These are phyloP conservation scores for Enchytraeus crypticus DNA, from an alignment of 2,888 invertebrate species.

Conservation along the genomic window DNA sequence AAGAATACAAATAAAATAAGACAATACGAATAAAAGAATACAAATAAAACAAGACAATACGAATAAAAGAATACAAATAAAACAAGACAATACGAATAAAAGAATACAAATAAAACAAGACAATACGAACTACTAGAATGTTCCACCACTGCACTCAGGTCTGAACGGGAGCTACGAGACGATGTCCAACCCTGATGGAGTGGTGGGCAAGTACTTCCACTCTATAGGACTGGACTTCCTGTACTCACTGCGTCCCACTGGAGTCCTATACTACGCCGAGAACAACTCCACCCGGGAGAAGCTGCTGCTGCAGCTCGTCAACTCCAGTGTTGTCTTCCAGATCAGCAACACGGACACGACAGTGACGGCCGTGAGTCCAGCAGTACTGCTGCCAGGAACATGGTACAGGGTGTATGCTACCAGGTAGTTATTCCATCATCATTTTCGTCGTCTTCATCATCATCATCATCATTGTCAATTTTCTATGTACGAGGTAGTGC, in stretches of 20 bases:
- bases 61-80: no score
- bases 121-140: no score
- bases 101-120: no score
- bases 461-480: background rate
- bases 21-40: no score
- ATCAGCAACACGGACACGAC: conserved; percentile 19
- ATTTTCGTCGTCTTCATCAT: background rate
- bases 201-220: background rate
- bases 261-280: background rate
- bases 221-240: background rate
- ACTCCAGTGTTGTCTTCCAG: conserved; percentile 26
- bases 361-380: conserved; percentile 17
- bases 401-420: conserved; percentile 31
- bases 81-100: no score
- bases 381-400: conserved; percentile 20
- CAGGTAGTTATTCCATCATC: conserved; percentile 22
- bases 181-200: background rate
- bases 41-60: no score
- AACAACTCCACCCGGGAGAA: background rate
- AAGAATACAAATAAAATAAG: no score
- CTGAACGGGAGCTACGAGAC: background rate
- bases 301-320: conserved; percentile 17
- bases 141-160: no score
- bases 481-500: background rate
- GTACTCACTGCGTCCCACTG: background rate